phyloP scores from a whole-genome alignment of 2,888 invertebrate species.

The Agrenia bidenticulata region DNA sequence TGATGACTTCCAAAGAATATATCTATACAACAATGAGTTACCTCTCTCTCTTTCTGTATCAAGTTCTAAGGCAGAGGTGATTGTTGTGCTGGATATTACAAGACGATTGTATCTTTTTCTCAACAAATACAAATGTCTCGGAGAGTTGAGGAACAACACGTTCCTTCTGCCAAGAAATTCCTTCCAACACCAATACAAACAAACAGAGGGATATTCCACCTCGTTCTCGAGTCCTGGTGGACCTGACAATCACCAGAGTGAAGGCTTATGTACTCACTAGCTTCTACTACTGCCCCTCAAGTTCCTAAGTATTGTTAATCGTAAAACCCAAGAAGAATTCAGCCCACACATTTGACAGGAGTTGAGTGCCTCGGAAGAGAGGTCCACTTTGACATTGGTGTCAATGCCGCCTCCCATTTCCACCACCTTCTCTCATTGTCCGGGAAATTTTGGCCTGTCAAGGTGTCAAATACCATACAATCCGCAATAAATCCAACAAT shows the following conservation, averaged over 20 bases:
- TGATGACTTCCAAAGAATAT: neutral
- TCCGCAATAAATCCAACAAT: neutral
- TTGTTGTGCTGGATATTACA: neutral
- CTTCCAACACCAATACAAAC: constrained; percentile 4
- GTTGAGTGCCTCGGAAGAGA: constrained; percentile 11
- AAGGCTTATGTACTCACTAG: no score
- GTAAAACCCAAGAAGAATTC: constrained; percentile 19
- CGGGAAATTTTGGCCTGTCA: constrained; percentile 21
- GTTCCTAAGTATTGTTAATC: constrained; percentile 13
- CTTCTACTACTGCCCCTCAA: no score
- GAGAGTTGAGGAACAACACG: constrained; percentile 1
- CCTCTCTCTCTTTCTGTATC: neutral
- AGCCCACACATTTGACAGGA: constrained; percentile 25
- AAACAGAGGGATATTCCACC: neutral
- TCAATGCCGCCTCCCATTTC: constrained; percentile 18
- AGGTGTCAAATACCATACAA: constrained; percentile 19
- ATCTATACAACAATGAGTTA: neutral
- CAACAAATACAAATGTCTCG: no score
- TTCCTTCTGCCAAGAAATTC: neutral
- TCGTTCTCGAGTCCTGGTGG: no score
- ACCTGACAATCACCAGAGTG: no score
- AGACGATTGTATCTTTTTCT: no score
- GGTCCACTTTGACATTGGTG: constrained; percentile 14
- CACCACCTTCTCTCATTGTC: constrained; percentile 16
- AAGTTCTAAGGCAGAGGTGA: neutral